A percentile compares a stretch with the other conserved stretches of the same genome.
These are phyloP conservation scores for Notolepis coatsorum DNA, from an alignment of 2,797 vertebrate species.

Conservation along the genomic window DNA sequence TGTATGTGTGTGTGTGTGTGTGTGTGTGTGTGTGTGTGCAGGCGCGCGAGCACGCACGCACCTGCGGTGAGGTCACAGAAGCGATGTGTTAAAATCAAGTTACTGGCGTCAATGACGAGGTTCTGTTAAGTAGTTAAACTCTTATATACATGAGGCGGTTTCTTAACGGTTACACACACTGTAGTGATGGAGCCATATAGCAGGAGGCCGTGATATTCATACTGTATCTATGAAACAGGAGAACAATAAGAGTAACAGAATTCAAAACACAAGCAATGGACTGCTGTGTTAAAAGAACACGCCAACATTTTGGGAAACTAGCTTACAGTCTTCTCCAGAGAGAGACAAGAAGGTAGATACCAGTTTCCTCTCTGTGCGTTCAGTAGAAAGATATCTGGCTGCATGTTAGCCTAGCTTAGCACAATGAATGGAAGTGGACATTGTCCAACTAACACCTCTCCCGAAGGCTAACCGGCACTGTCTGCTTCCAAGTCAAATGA, in stretches of 20 bases:
- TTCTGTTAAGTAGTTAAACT: constrained; percentile 39
- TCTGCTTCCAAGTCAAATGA: no score
- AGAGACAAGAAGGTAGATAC: no score
- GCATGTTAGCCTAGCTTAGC: no score
- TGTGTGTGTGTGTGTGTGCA: neutral
- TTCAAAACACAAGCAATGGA: neutral
- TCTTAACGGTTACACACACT: neutral
- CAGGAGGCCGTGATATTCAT: neutral
- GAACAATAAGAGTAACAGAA: neutral
- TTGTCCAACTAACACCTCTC: no score
- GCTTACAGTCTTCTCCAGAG: no score
- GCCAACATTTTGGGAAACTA: no score
- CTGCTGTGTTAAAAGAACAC: constrained; percentile 3
- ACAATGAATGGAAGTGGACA: no score
- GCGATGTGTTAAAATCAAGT: constrained; percentile 23
- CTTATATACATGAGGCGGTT: neutral
- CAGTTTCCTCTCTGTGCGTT: no score
- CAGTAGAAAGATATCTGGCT: no score
- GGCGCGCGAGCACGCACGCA: neutral
- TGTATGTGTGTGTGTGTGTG: neutral
- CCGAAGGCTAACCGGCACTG: no score
- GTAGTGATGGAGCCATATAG: constrained; percentile 18
- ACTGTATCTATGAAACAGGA: neutral
- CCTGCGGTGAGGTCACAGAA: constrained; percentile 27
- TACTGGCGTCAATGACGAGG: constrained; percentile 19